phyloP scores from a whole-genome alignment of 2,113 vertebrate species.

The Myiozetetes cayanensis region DNA sequence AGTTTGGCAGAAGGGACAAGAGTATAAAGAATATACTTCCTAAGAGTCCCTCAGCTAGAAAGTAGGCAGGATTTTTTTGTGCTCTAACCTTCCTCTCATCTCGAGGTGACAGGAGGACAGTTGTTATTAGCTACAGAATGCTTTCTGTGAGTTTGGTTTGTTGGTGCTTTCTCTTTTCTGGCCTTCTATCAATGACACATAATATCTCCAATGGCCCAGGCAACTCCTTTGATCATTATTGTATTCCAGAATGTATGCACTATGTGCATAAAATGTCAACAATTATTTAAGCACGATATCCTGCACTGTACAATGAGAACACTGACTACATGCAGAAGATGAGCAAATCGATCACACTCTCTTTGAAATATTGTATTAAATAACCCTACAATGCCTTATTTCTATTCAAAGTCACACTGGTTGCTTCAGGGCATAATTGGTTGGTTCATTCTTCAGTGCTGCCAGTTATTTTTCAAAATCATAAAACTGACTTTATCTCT shows the following conservation, averaged over 20 bases:
- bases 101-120: not conserved
- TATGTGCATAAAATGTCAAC: not conserved
- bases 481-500: constrained; percentile 23
- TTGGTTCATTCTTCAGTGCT: constrained; percentile 15
- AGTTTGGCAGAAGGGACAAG: not conserved
- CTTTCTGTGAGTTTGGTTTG: not conserved
- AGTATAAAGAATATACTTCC: not conserved
- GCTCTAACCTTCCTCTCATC: not conserved
- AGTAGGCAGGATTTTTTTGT: not conserved
- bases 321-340: not conserved
- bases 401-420: constrained; percentile 46
- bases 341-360: not conserved
- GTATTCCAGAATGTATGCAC: not conserved
- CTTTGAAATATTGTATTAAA: constrained; percentile 34
- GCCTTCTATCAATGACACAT: not conserved
- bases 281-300: not conserved
- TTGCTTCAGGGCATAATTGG: constrained; percentile 53
- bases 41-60: not conserved
- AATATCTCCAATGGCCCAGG: not conserved
- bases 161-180: not conserved
- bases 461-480: constrained; percentile 40
- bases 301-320: not conserved
- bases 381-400: not conserved
- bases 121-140: not conserved
- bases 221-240: not conserved